Conservation (phyloP, 2,797 vertebrate genomes). For the Octomys mimax region DNA sequence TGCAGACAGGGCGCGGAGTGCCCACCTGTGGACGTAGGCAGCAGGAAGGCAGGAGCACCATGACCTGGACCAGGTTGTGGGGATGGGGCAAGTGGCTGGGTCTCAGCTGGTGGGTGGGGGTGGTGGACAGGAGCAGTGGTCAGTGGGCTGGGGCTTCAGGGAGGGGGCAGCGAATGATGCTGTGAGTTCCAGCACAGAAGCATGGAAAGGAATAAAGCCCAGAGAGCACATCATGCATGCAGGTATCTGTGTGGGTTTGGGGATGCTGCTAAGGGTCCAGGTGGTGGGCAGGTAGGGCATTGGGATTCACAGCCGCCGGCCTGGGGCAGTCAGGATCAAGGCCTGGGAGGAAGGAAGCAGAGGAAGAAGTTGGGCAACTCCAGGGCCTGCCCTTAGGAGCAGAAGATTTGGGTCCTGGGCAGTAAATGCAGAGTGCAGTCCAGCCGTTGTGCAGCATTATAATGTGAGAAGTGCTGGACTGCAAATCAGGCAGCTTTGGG, state of each 20-base stretch:
- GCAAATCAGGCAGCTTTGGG: background rate
- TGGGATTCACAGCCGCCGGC: background rate
- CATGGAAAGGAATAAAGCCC: background rate
- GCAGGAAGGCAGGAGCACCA: too few relatives aligned
- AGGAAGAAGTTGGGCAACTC: background rate
- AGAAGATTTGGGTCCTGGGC: too few relatives aligned
- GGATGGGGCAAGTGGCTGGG: background rate
- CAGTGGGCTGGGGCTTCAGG: background rate
- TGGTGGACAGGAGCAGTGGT: background rate
- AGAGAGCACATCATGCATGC: background rate
- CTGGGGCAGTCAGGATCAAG: background rate
- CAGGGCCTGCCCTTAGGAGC: background rate
- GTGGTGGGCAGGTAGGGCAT: background rate
- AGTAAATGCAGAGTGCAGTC: background rate
- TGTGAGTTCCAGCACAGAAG: background rate
- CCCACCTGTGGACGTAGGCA: background rate
- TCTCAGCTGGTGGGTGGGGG: background rate
- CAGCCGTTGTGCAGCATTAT: too few relatives aligned
- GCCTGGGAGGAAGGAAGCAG: background rate
- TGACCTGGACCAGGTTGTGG: accelerated
- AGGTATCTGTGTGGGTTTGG: background rate
- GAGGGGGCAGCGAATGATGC: too few relatives aligned
- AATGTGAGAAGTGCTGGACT: background rate
- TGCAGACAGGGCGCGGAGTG: background rate
- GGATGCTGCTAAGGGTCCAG: background rate